Evolutionary conservation across 2,888 invertebrate genomes (phyloP), one percentile per base, ranked within the genome.

Genomic region (Schizaphis graminum): DNA sequence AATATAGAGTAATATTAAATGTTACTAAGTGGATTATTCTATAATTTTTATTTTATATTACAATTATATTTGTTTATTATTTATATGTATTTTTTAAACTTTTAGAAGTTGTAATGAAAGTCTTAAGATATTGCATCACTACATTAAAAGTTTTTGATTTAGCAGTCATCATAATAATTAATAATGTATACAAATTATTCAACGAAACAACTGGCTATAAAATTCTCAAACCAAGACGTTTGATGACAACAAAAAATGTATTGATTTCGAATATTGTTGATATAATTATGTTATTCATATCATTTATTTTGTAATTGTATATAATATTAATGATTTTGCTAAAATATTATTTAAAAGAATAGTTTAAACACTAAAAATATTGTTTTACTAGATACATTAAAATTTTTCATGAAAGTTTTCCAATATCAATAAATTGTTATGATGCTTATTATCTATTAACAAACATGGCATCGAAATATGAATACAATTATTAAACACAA

Each of bases 61-160:
- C 28, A 91, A 91, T 91, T 49, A 49, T 53, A 90, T 61, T 57
- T 56, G 35, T 67, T 67, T 77, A 77, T 77, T 77, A 77, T 77
- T 77, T 41, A 35, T 77, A 77, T 35, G 8, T 77, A 77, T 47
- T 91, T 91, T 91, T 86, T 24, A 13, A 57, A 53, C n/a, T 91
- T 85, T 57, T 11, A 85, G 85, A 91, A 91, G 57, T 91, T 57
- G 44, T 56, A 21, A 90, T n/a, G 44, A 86, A 44, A 57, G 85
- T 91, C 57, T 91, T 56, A 3, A 21, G 57, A 86, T n/a, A 35
- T 57, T 47, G 56, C 44, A 16, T n/a, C 24, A 91, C 44, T 47
- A 2, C 11, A 47, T 91, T 57, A n/a, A 47, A 44, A 57, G 7
- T 57, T 86, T 85, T 56, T 57, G 26, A 84, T 91, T 84, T 91